These are phyloP conservation scores for Acanthurus tractus DNA, from an alignment of 2,797 vertebrate species.

Conservation along the genomic window DNA sequence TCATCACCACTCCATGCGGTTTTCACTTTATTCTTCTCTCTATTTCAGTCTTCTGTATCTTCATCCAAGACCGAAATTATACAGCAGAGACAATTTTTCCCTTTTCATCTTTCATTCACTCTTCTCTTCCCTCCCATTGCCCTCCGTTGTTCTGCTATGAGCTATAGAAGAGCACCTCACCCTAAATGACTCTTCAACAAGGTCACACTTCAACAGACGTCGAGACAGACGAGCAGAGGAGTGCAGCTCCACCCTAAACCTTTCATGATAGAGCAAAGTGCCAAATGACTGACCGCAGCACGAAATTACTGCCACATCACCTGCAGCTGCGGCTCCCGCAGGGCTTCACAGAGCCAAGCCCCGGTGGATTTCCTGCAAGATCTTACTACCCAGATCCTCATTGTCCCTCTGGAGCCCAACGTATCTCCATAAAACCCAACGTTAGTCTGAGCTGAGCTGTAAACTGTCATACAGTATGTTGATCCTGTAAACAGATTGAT, in stretches of 20 bases:
- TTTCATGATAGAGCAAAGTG: constrained; percentile 62
- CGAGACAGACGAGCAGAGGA: constrained; percentile 49
- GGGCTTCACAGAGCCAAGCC: constrained; percentile 18
- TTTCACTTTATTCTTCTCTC: constrained; percentile 14
- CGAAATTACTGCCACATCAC: constrained; percentile 72
- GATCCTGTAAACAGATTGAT: constrained; percentile 15
- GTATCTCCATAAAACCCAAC: background rate
- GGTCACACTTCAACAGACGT: constrained; percentile 6
- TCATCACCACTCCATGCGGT: constrained; percentile 17
- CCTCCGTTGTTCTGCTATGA: constrained; percentile 20
- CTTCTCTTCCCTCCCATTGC: constrained; percentile 15
- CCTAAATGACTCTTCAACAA: constrained; percentile 43
- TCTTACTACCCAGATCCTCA: constrained; percentile 21
- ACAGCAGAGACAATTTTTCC: constrained; percentile 34
- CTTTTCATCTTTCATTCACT: constrained; percentile 24
- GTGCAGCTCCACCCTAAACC: constrained; percentile 53
- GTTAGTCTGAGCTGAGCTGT: constrained; percentile 11
- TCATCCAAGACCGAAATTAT: constrained; percentile 55
- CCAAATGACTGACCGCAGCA: constrained; percentile 60
- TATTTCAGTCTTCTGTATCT: constrained; percentile 8
- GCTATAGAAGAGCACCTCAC: constrained; percentile 35
- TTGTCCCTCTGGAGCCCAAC: constrained; percentile 12
- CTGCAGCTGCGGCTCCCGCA: constrained; percentile 56
- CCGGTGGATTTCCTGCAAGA: constrained; percentile 32
- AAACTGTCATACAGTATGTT: constrained; percentile 3